Base-by-base conservation (phyloP, 2,888 invertebrate genomes). In the Erebia ligea region DNA sequence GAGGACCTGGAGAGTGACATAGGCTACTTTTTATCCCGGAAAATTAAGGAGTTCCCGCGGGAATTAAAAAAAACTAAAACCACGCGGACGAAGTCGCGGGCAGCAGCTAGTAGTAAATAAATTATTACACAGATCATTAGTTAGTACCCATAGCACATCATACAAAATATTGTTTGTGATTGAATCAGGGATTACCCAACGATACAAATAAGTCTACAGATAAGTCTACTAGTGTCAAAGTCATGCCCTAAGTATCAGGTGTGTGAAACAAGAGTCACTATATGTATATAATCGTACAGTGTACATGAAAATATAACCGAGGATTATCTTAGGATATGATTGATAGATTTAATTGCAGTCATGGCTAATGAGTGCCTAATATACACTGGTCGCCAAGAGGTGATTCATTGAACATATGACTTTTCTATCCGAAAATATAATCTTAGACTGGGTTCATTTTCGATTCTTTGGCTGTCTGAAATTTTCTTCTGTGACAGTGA, bases 381-480 rank as follows among this genome's bases (percentile, higher is more conserved):
- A 48, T 19, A 62, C n/a, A 21, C 34, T 5, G 52, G 67, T 71
- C 67, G 70, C 70, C 70, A 71, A 71, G 25, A 58, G 21, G 64
- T 71, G 67, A 71, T 63, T 71, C 70, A 71, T 64, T 63, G 45
- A 21, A 64, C 70, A 63, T 34, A 58, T 62, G 70, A 63, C 67
- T 70, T 70, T 34, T 66, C 40, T 61, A 56, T 56, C 66, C 66
- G 45, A 61, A 70, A 70, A 70, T 70, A 65, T 59, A 59, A 65
- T 13, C 48, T 19, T 48, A 62, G 45, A 64, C 52, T 64, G 40
- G 17, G 25, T 54, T 54, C 17, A 54, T 40, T 64, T 40, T 54
- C 64, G n/a, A 2, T 25, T 48, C 4, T 34, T 48, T 50, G 62
- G 34, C 34, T 50, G 25, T n/a, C 42, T 45, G 9, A 42, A 19